A percentile compares a stretch with the other conserved stretches of the same genome.
Conservation (phyloP, 2,797 vertebrate genomes). For the Basileuterus tristriatus region DNA sequence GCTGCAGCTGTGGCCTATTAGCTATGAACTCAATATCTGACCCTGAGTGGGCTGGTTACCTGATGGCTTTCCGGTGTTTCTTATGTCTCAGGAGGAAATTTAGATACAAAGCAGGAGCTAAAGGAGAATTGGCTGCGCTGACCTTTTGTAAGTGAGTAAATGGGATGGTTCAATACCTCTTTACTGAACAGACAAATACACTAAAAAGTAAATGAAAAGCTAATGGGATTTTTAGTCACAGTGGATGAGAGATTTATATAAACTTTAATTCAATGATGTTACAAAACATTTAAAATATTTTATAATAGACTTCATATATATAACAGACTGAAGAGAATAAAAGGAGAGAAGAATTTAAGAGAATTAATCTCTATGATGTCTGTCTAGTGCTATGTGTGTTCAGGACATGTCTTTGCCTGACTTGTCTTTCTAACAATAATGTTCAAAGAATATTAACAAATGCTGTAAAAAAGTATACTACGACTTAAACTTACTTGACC, state of each 20-base stretch:
- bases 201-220: neutral
- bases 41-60: neutral
- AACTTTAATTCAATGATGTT: neutral
- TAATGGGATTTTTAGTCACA: neutral
- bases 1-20: neutral
- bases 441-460: neutral
- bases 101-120: neutral
- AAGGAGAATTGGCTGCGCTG: neutral
- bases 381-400: neutral
- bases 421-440: neutral
- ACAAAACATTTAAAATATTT: neutral
- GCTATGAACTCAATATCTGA: neutral
- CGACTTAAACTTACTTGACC: neutral
- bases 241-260: neutral
- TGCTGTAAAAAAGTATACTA: neutral
- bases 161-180: neutral
- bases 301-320: neutral
- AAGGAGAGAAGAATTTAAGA: neutral
- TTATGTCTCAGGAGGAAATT: neutral
- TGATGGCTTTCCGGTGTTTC: neutral
- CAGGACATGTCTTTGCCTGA: neutral
- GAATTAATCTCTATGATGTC: neutral
- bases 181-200: neutral
- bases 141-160: neutral
- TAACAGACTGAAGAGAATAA: neutral